Base-by-base conservation (phyloP, 2,888 invertebrate species). In the Rutpela maculata region DNA sequence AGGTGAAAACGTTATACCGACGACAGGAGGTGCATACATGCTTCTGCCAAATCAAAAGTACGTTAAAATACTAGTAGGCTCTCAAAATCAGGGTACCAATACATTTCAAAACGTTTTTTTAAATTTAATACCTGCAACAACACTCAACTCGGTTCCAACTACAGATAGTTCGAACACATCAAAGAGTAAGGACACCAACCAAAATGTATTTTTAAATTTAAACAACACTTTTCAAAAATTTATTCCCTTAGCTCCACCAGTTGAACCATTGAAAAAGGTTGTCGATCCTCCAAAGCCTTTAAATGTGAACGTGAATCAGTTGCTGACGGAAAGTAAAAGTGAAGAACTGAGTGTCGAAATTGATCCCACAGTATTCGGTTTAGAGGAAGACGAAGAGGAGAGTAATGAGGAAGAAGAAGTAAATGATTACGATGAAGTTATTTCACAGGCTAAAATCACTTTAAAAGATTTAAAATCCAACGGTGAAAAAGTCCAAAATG, bases 341-440 rank as follows among this genome's bases (percentile, higher is more conserved):
- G 89, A 89, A 80, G 89, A 89, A 79, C 81, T 89, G 22, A 89
- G 89, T 77, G 87, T 89, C 1, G 89, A 89, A 85, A 86, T 89
- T 35, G 89, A 89, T 78, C 89, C 89, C 1, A 86, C 86, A 11
- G 86, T 86, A 73, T 89, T 87, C 78, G 82, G 83, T 7, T 60
- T 84, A 7, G 84, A 84, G 31, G 86, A 86, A 71, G 83, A 85
- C 26, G 82, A 81, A 31, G 82, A 83, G 2, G 80, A 83, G 9
- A 79, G 82, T 12, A 77, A 75, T n/a, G 82, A 84, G 11, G 81
- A 82, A 19, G 81, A 80, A n/a, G 82, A 80, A 9, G 78, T 69
- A 6, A 85, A 86, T 75, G 88, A 88, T 78, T 88, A 87, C 85
- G 88, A 88, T 63, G 88, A 89, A 55, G 81, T 88, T 19, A 87